Percentiles rank a stretch among this genome's conserved stretches.
These are phyloP conservation scores for Listronotus bonariensis DNA, from an alignment of 1,140 invertebrate genomes.

Conservation along the genomic window DNA sequence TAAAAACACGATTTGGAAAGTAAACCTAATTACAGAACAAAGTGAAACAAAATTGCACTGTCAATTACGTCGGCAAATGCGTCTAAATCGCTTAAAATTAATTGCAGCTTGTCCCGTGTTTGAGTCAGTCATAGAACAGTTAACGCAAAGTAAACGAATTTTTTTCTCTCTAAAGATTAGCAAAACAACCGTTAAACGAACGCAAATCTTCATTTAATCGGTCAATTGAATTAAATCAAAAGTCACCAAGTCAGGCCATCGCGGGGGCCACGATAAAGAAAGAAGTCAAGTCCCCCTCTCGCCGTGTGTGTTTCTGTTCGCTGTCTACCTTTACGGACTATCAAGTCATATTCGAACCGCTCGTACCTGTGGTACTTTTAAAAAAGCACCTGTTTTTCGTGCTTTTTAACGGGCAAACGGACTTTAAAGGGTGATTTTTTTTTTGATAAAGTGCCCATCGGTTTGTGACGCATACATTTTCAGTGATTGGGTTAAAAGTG, in stretches of 20 bases:
- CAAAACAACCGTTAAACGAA: slow-evolving; percentile 11
- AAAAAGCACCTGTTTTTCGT: slow-evolving; percentile 38
- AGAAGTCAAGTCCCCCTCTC: slow-evolving; percentile 13
- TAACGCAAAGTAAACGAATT: not conserved
- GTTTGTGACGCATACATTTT: no score
- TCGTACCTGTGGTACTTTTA: slow-evolving; percentile 11
- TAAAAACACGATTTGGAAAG: no score
- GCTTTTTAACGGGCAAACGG: not conserved
- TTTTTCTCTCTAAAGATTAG: not conserved
- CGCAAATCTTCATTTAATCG: not conserved
- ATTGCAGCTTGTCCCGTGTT: no score
- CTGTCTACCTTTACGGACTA: slow-evolving; percentile 24
- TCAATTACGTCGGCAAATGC: no score
- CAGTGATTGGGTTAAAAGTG: no score
- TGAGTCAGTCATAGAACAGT: not conserved
- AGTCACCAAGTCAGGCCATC: not conserved
- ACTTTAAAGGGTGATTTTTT: not conserved
- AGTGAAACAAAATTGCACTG: no score
- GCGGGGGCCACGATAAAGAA: slow-evolving; percentile 4
- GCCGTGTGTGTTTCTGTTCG: not conserved
- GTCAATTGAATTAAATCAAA: not conserved
- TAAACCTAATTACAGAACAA: no score
- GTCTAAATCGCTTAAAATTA: no score
- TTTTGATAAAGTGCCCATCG: no score
- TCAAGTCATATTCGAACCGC: slow-evolving; percentile 19